These are phyloP conservation scores for Damaliscus lunatus DNA, from an alignment of 2,113 vertebrate genomes.

Conservation along the genomic window DNA sequence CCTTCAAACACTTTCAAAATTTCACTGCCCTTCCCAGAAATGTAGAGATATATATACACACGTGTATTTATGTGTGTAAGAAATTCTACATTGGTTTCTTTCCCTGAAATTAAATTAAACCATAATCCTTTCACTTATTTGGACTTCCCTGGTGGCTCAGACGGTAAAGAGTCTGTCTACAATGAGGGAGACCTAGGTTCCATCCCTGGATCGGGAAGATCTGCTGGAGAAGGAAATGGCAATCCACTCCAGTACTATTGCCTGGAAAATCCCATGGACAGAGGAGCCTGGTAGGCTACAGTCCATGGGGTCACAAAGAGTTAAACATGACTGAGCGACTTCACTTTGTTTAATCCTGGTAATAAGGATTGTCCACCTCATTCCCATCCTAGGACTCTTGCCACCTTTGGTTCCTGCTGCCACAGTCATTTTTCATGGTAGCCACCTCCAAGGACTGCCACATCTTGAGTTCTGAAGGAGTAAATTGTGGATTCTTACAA, in stretches of 20 bases:
- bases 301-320: no score
- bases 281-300: no score
- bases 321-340: no score
- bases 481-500: neutral
- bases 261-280: no score
- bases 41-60: neutral
- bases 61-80: neutral
- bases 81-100: neutral
- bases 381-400: neutral
- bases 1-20: neutral
- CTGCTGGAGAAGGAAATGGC: no score
- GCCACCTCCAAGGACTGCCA: neutral
- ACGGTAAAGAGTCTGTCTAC: no score
- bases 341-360: neutral
- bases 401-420: neutral
- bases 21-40: neutral
- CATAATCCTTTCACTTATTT: neutral
- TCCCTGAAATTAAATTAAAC: constrained; percentile 18
- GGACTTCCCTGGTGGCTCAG: neutral
- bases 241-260: no score
- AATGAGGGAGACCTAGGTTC: no score
- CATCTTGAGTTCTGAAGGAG: neutral
- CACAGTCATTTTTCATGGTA: neutral
- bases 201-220: no score
- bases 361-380: neutral